Base-by-base conservation (phyloP, 2,113 vertebrate genomes). In the Rhadina sibilatrix region DNA sequence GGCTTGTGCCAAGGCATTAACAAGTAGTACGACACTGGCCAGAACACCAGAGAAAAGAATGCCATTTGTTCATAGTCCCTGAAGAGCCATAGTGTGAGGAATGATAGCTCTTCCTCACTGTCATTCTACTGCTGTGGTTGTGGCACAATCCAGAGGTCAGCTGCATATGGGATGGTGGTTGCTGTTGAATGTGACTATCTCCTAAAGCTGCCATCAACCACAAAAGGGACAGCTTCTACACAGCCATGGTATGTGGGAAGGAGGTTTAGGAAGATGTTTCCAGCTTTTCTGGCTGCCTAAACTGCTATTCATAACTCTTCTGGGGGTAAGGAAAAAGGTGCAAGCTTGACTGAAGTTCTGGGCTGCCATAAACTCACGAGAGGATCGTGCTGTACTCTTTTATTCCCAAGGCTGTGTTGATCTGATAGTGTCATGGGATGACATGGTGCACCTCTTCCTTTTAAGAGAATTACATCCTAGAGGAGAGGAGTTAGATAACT, bases 301-400 rank as follows among this genome's bases (percentile, higher is more conserved):
- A 56, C 3, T 18, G 24, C 35, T 87, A 38, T 60, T 78, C 5
- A 4, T 60, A 47, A 27, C 5, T 72, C 22, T 69, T 59, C 14
- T 54, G 4, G 30, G 16, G 4, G 4, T 24, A 66, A 11, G 17
- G 19, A 11, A 44, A 60, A 75, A 79, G 4, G 11, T 31, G 13
- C 1, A 1, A 19, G 1, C 14, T 80, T 80, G 37, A 44, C 2
- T 1, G 3, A 68, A 33, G 17, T 42, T 87, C 6, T 44, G 19
- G n/a, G 17, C 33, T 96, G 28, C 23, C n/a, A 64, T 50, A 31
- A 37, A 22, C 21, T 50, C 31, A 50, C 14, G 16, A 37, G 23
- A 74, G 19, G 12, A 64, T 1, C 22, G 17, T 0, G 2, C 30
- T 86, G 23, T 16, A 57, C 11, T 56, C 11, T 77, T 5, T 3